Base-by-base conservation (phyloP, 1,140 invertebrate genomes). In the Drosophila ironensis region DNA sequence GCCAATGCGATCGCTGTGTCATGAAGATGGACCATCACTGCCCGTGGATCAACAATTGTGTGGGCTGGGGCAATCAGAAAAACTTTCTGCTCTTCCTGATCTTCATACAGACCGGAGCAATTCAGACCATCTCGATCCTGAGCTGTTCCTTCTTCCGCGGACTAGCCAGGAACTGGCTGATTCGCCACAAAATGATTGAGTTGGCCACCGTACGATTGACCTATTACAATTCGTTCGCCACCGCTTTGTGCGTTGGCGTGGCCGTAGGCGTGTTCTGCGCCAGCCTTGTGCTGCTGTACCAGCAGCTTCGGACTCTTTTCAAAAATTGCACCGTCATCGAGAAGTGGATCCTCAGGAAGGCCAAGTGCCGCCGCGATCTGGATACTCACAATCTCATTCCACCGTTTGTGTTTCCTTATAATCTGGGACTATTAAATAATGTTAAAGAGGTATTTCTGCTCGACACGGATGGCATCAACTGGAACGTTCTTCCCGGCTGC, bases 11-110 rank as follows among this genome's bases (percentile, higher is more conserved):
- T 53, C 91, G 93, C 24, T 99, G 98, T 92, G 94, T 98, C 0
- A 92, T 97, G 88, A 99, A 99, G 92, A 98, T 99, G 97, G 98
- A 99, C 90, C 96, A 97, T 90, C 96, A 97, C 90, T 98, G 96
- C 90, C 97, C 97, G 0, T 90, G 87, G 84, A 88, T 89, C 47
- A 89, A 89, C 61, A 53, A 52, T 40, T 98, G 97, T 88, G 95
- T 97, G 75, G 97, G 97, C 3, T 96, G 97, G 91, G 90, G 91
- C 9, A 98, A 98, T 91, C 97, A 98, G 68, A 93, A 93, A 1
- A 95, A 97, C 90, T 99, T 99, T 88, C 93, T 94, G 1, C 91
- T 93, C 53, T 99, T 99, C 91, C 92, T 99, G 0, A 91, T 95
- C 4, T 98, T 94, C 89, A 97, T 97, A 33, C 95, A 98, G 1